Evolutionary conservation across 2,888 invertebrate genomes (phyloP), one percentile per base, ranked within the genome.

Genomic region (Diabrotica balteata): DNA sequence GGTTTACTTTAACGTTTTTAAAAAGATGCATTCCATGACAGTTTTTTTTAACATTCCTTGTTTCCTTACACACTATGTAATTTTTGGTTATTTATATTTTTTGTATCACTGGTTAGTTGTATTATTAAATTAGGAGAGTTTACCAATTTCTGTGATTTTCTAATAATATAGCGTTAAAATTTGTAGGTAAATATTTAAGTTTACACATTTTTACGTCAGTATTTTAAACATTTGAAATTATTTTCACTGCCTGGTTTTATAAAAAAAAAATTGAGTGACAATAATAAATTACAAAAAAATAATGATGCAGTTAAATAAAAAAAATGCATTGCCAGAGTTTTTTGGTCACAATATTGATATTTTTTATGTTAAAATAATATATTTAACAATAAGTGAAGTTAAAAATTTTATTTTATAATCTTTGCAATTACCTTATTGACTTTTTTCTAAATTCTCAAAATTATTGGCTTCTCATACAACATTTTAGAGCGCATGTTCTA

Each of bases 61-160:
- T 32, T 32, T 32, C 32, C 32, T 32, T 32, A 32, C 32, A 32
- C 32, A 32, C 32, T 32, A 32, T 32, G 32, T 47, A 5, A 32
- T 47, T 46, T 46, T 50, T 32, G 50, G 59, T 7, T 50, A 47
- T 59, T 59, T 32, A 11, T 43, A 8, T 51, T 60, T 32, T 60
- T 60, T 32, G 50, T 60, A 51, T 60, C 50, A 60, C 22, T 60
- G 60, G 51, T 61, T 45, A n/a, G 22, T 53, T 53, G 52, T 61
- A 22, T 61, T 61, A 53, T 52, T 53, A 45, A 52, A 53, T 61
- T 61, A 61, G 53, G 53, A 53, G n/a, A 45, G 46, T 72, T 71
- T 71, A 72, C 72, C 72, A 71, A 66, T 71, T 68, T 67, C 72
- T 72, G 72, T 72, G 72, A 72, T 72, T 72, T 71, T 71, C 46